phyloP scores from a whole-genome alignment of 2,113 vertebrate genomes.

The Callipepla squamata region DNA sequence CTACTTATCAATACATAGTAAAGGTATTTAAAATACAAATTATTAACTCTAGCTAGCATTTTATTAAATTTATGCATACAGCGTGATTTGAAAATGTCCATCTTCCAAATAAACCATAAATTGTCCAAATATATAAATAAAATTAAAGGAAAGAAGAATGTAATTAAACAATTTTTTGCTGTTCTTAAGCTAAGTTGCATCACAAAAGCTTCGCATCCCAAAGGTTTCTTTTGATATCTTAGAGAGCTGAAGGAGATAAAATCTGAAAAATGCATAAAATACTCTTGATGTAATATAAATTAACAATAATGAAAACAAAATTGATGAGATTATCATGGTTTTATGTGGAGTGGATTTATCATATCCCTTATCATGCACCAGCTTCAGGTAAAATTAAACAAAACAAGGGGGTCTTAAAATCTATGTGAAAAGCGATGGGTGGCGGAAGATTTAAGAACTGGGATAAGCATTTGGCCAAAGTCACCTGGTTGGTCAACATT shows the following conservation, averaged over 20 bases:
- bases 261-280: background rate
- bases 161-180: background rate
- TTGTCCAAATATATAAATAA: background rate
- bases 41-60: background rate
- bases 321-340: background rate
- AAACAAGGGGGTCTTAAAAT: no score
- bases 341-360: no score
- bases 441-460: no score
- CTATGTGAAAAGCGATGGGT: no score
- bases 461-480: no score
- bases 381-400: no score
- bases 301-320: background rate
- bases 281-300: background rate
- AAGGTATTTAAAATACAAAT: background rate
- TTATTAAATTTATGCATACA: conserved; percentile 30
- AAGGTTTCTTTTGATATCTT: background rate
- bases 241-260: background rate
- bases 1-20: background rate
- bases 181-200: background rate
- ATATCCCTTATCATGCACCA: no score
- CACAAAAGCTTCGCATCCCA: background rate
- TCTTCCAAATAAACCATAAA: background rate
- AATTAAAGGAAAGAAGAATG: background rate
- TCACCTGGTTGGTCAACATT: no score
- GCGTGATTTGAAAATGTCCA: background rate